These are phyloP conservation scores for Oscheius myriophilus DNA, from an alignment of 2,888 invertebrate genomes.

Conservation along the genomic window DNA sequence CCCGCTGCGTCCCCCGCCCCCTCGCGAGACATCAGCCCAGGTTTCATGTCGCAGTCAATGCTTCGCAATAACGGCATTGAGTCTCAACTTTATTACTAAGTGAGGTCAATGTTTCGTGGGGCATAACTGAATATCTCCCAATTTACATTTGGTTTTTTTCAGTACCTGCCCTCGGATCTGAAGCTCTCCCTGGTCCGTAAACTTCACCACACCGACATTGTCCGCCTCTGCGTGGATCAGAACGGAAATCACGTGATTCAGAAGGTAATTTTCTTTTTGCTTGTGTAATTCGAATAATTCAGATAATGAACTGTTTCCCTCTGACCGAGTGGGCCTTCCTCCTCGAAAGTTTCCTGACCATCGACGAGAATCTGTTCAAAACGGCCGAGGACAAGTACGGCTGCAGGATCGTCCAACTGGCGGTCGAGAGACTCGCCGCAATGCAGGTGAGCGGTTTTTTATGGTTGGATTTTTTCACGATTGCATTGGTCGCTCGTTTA, in stretches of 20 bases:
- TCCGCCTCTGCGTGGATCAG: conserved; percentile 55
- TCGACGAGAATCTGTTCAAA: conserved; percentile 37
- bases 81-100: too few relatives aligned
- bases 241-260: conserved; percentile 66
- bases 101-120: too few relatives aligned
- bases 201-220: conserved; percentile 38
- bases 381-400: conserved; percentile 62
- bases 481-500: background rate
- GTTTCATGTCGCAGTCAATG: too few relatives aligned
- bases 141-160: too few relatives aligned
- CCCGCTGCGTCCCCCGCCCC: too few relatives aligned
- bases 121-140: too few relatives aligned
- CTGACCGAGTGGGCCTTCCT: conserved; percentile 43
- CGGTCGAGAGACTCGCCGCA: conserved; percentile 57
- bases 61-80: too few relatives aligned
- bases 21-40: too few relatives aligned
- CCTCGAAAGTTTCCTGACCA: conserved; percentile 40
- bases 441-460: background rate
- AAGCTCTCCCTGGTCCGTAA: conserved; percentile 32
- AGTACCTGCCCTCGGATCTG: background rate
- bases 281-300: background rate
- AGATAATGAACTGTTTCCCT: conserved; percentile 48
- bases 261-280: conserved; percentile 32
- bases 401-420: conserved; percentile 58
- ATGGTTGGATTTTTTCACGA: too few relatives aligned